A percentile compares a stretch with the other conserved stretches of the same genome.
Conservation (phyloP, 2,113 vertebrate species). For the Poeciliopsis occidentalis region DNA sequence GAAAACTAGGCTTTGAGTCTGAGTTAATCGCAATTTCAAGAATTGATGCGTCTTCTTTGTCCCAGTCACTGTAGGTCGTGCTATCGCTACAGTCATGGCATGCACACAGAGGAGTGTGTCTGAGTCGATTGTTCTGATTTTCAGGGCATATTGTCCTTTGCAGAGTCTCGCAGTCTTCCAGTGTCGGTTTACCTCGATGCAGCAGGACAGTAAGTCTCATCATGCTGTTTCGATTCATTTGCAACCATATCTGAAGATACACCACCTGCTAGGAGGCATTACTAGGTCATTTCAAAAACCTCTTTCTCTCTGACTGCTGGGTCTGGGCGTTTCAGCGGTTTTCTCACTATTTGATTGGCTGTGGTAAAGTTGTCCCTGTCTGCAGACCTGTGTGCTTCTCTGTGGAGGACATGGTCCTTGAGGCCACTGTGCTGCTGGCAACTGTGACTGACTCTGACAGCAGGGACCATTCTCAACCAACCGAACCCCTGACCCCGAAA, state of each 20-base stretch:
- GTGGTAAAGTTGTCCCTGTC: conserved; percentile 4
- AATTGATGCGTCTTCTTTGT: conserved; percentile 23
- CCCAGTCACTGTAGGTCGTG: background rate
- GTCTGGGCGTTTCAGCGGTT: background rate
- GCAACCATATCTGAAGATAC: conserved; percentile 11
- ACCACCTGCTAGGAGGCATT: background rate
- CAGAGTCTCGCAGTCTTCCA: conserved; percentile 81
- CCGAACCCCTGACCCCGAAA: background rate
- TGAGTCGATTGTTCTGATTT: conserved; percentile 18
- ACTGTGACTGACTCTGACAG: conserved; percentile 80
- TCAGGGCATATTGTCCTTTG: conserved; percentile 88
- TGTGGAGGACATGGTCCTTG: conserved; percentile 84
- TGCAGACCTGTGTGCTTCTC: conserved; percentile 88
- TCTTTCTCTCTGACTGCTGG: background rate
- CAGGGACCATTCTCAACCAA: conserved; percentile 56
- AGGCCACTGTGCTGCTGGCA: conserved; percentile 88
- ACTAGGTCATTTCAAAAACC: too few species aligned
- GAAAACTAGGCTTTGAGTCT: conserved; percentile 43
- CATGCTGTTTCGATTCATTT: background rate
- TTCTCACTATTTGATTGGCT: background rate
- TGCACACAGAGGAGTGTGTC: background rate
- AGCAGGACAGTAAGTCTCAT: conserved; percentile 84
- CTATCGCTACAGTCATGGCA: background rate
- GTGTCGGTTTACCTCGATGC: conserved; percentile 83
- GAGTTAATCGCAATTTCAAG: conserved; percentile 12